Percentiles rank a stretch among this genome's conserved stretches.
Evolutionary conservation across 2,888 invertebrate species (phyloP).

Genomic region (Augochlorella aurata): DNA sequence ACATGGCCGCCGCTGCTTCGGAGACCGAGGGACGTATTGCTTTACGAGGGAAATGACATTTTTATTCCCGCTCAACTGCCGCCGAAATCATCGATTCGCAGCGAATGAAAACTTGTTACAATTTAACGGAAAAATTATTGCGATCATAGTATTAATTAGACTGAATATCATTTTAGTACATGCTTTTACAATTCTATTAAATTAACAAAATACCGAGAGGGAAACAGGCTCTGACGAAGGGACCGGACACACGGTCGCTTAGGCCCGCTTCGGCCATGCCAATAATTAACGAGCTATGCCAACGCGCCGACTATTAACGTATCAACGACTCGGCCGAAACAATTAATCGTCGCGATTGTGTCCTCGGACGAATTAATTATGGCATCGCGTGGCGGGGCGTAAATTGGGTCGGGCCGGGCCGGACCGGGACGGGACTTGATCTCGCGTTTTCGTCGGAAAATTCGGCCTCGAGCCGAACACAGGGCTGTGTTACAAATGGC

Average conservation of each 20-base stretch:
- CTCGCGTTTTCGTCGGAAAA: slow-evolving; percentile 13
- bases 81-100: not conserved
- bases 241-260: no score
- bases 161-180: no score
- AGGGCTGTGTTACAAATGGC: slow-evolving; percentile 28
- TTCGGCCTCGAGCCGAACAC: not conserved
- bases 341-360: slow-evolving; percentile 30
- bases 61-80: slow-evolving; percentile 13
- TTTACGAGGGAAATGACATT: slow-evolving; percentile 45
- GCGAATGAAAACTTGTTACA: no score
- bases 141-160: not conserved
- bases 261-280: no score
- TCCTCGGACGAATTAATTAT: slow-evolving; percentile 24
- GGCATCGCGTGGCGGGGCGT: slow-evolving; percentile 14
- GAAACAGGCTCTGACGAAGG: no score
- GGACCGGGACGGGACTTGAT: not conserved
- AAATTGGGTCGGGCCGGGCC: not conserved
- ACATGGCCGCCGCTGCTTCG: slow-evolving; percentile 19
- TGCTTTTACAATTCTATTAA: no score
- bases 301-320: slow-evolving; percentile 23
- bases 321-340: not conserved
- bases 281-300: slow-evolving; percentile 31
- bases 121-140: not conserved
- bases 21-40: slow-evolving; percentile 41
- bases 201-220: no score